phyloP scores from a whole-genome alignment of 2,797 vertebrate genomes.

The Artibeus jamaicensis region DNA sequence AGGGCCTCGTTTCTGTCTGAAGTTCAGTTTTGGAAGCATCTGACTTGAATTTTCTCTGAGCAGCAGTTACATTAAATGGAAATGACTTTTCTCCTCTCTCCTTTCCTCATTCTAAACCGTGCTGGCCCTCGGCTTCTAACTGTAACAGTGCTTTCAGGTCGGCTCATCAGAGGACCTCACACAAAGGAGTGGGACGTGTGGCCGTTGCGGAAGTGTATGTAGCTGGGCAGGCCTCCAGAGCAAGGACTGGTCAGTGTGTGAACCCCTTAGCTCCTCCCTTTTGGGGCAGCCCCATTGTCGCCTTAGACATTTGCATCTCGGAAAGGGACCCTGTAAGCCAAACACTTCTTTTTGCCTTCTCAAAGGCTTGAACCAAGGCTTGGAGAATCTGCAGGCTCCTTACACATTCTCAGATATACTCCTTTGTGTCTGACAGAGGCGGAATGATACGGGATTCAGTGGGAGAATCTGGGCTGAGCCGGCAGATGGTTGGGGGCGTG shows the following conservation, averaged over 20 bases:
- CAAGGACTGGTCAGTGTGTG: background rate
- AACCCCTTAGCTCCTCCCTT: accelerated
- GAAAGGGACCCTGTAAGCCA: background rate
- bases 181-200: background rate
- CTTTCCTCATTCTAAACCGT: background rate
- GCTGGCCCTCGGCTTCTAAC: background rate
- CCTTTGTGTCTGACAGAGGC: background rate
- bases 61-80: background rate
- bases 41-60: background rate
- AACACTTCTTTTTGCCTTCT: background rate
- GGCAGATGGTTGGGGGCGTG: background rate
- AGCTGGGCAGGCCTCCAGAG: background rate
- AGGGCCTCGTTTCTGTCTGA: background rate
- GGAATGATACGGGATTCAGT: background rate
- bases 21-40: background rate
- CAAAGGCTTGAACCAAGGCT: background rate
- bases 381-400: background rate
- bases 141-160: background rate
- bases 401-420: background rate
- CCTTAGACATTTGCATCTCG: background rate
- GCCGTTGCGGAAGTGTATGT: background rate
- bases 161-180: background rate
- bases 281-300: background rate
- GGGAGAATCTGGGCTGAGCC: background rate
- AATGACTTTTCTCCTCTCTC: background rate